Conservation (phyloP, 1,140 invertebrate genomes). For the Centruroides vittatus region DNA sequence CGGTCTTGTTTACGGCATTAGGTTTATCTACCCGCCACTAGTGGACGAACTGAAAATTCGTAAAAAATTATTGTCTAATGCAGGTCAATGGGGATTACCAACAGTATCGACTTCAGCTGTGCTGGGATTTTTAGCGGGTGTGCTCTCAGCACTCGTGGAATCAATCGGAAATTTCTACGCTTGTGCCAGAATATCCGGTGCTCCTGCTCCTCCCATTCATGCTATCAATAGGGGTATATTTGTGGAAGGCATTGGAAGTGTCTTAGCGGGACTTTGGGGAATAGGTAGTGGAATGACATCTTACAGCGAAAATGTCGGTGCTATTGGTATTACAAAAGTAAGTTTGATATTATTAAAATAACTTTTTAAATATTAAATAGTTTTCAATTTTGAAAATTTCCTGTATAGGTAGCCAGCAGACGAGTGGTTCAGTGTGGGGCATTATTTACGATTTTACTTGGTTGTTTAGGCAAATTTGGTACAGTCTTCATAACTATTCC, state of each 20-base stretch:
- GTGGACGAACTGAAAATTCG: too few relatives aligned
- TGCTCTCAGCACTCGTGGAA: slow-evolving; percentile 67
- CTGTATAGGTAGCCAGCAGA: slow-evolving; percentile 1
- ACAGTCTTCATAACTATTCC: slow-evolving; percentile 76
- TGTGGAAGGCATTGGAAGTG: slow-evolving; percentile 64
- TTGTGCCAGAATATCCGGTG: slow-evolving; percentile 62
- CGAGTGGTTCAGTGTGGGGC: slow-evolving; percentile 27
- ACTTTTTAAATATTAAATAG: too few relatives aligned
- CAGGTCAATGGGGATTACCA: slow-evolving; percentile 75
- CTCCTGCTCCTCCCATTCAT: slow-evolving; percentile 61
- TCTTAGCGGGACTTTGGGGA: slow-evolving; percentile 65
- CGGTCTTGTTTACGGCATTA: too few relatives aligned
- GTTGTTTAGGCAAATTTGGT: slow-evolving; percentile 63
- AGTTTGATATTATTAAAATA: background rate
- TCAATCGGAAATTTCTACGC: slow-evolving; percentile 80
- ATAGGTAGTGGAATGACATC: slow-evolving; percentile 72
- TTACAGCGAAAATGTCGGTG: slow-evolving; percentile 71
- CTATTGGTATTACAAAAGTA: slow-evolving; percentile 52
- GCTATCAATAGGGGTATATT: slow-evolving; percentile 74
- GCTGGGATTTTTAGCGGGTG: slow-evolving; percentile 56
- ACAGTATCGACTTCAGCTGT: slow-evolving; percentile 52
- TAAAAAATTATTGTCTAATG: slow-evolving; percentile 21
- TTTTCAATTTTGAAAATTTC: too few relatives aligned
- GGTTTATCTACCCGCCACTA: too few relatives aligned
- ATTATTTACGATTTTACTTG: slow-evolving; percentile 58